Percentiles rank a stretch among this genome's conserved stretches.
These are phyloP conservation scores for Tuberolachnus salignus DNA, from an alignment of 2,888 invertebrate genomes.

Conservation along the genomic window DNA sequence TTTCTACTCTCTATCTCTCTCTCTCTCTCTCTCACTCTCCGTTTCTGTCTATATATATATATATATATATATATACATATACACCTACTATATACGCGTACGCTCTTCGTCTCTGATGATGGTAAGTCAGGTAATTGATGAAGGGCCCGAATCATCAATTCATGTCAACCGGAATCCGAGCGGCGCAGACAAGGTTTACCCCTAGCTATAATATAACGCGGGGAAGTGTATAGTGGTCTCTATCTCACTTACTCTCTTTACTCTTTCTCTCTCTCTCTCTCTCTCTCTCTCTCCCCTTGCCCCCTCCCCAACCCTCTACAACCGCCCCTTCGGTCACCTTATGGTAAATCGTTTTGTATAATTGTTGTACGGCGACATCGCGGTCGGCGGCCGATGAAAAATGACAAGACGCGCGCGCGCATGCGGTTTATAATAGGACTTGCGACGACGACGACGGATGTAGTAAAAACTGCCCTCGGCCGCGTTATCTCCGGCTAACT, in stretches of 20 bases:
- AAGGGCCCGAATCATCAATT: constrained; percentile 55
- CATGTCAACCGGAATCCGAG: constrained; percentile 52
- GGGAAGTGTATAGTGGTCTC: neutral
- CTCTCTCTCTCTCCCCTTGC: too few species aligned
- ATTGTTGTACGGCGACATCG: constrained; percentile 44
- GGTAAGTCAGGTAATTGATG: constrained; percentile 56
- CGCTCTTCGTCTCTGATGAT: constrained; percentile 29
- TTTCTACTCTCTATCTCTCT: neutral
- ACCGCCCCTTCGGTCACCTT: neutral
- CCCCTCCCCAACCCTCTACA: neutral
- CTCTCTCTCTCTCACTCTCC: neutral
- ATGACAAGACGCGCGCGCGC: constrained; percentile 25
- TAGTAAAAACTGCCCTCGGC: neutral
- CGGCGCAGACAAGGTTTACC: constrained; percentile 39
- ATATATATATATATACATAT: neutral
- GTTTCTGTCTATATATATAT: neutral
- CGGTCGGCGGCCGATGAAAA: constrained; percentile 36
- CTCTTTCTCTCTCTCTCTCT: neutral
- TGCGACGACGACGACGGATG: neutral
- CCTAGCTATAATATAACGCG: neutral
- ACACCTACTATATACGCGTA: neutral
- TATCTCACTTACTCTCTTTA: too few species aligned
- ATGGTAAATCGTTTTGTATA: constrained; percentile 55
- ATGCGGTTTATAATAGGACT: neutral
- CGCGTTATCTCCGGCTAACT: too few species aligned